These are phyloP conservation scores for Leucania comma DNA, from an alignment of 2,888 invertebrate genomes.

Conservation along the genomic window DNA sequence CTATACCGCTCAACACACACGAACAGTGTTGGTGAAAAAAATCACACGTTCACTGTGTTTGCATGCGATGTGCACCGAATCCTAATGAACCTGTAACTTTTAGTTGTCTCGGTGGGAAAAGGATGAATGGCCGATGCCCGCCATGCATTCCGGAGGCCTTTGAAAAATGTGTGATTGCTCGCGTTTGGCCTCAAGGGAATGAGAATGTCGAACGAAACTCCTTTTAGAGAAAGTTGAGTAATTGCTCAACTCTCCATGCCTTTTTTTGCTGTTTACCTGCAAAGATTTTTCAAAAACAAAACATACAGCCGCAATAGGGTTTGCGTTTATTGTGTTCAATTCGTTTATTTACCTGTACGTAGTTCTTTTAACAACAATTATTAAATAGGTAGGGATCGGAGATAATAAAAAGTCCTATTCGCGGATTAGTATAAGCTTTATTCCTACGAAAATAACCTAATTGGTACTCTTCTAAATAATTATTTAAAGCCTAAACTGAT, in stretches of 20 bases:
- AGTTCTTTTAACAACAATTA: neutral
- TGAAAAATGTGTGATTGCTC: constrained; percentile 32
- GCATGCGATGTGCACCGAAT: constrained; percentile 75
- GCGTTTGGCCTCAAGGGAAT: constrained; percentile 23
- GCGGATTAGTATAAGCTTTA: too few species aligned
- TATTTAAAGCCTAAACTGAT: too few species aligned
- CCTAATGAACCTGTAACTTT: constrained; percentile 65
- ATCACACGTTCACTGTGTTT: constrained; percentile 69
- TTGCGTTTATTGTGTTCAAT: neutral
- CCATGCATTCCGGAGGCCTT: constrained; percentile 43
- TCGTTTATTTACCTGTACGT: too few species aligned
- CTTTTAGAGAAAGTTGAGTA: constrained; percentile 9
- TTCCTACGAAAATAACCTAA: too few species aligned
- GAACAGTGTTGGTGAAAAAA: constrained; percentile 66
- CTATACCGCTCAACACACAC: constrained; percentile 58
- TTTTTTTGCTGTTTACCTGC: neutral
- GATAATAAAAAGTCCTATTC: too few species aligned
- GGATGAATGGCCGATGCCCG: constrained; percentile 46
- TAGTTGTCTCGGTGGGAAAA: constrained; percentile 71
- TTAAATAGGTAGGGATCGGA: too few species aligned
- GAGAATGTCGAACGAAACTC: constrained; percentile 10
- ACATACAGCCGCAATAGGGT: too few species aligned
- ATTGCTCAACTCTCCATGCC: neutral
- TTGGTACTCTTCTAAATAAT: too few species aligned
- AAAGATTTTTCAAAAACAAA: neutral